These are phyloP conservation scores for Bubalus kerabau DNA, from an alignment of 2,113 vertebrate genomes.

Conservation along the genomic window DNA sequence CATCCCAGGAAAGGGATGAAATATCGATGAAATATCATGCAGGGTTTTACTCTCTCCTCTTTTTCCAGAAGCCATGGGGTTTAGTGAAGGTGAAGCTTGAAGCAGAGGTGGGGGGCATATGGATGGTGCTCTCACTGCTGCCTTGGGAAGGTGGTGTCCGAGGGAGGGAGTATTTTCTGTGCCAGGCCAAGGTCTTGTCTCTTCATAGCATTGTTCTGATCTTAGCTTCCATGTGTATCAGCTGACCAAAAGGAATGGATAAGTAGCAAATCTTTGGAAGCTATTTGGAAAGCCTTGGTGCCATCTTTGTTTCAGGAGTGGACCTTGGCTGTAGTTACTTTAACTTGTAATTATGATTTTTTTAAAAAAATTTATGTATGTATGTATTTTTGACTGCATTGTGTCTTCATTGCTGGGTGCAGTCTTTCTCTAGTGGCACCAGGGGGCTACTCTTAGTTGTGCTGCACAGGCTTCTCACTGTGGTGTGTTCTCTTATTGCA, in stretches of 20 bases:
- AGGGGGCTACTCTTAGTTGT: background rate
- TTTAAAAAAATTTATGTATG: background rate
- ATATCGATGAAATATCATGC: background rate
- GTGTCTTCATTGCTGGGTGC: background rate
- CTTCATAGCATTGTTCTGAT: background rate
- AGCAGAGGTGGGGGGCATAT: background rate
- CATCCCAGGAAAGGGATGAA: background rate
- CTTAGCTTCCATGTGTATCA: background rate
- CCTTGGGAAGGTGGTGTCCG: fast-evolving
- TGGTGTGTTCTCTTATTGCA: background rate
- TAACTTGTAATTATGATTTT: background rate
- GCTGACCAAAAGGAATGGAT: background rate
- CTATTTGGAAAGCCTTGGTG: background rate
- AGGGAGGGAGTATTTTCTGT: background rate
- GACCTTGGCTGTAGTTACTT: background rate
- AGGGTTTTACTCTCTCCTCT: background rate
- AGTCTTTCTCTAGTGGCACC: background rate
- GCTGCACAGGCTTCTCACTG: background rate
- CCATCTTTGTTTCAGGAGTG: background rate
- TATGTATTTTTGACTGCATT: background rate
- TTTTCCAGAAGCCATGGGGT: background rate
- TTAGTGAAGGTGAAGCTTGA: background rate
- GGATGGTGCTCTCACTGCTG: background rate
- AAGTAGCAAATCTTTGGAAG: background rate
- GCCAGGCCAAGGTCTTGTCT: background rate